Evolutionary conservation across 2,888 invertebrate genomes (phyloP), one percentile per base, ranked within the genome.

Genomic region (Himalopsyche kuldschensis): DNA sequence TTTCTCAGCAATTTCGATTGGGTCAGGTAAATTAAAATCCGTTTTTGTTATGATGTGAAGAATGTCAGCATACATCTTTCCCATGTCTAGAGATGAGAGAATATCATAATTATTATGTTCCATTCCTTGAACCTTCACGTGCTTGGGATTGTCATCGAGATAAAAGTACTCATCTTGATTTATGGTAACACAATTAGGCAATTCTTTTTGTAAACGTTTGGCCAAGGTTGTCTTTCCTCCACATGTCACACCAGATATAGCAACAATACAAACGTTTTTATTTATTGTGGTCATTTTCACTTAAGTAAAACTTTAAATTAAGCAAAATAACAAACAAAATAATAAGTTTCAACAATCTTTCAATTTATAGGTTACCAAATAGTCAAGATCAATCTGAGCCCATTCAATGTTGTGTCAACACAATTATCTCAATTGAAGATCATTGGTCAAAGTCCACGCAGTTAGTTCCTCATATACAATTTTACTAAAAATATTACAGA

Each of bases 221-320:
- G 96, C 93, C 48, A 96, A 88, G 0, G 95, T 94, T 0, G 96
- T 95, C 90, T 97, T 97, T 0, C 97, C 97, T 27, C 96, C 95
- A 88, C 96, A 96, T 0, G 97, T 97, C 1, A 95, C 95, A 0
- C 97, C 96, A 55, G 95, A 94, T 86, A 97, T 93, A 8, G 96
- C 96, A 84, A 95, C 90, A 80, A 95, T 90, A 55, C 93, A 93
- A 17, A n/a, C 30, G 3, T 82, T 27, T 10, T 30, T n/a, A 24
- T 55, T 55, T 55, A 55, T 24, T 20, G 20, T 55, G 10, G 55
- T 2, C 55, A 55, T 55, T 55, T 55, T 55, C 20, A 55, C 8
- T 55, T 2, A 2, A 55, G 8, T 24, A 20, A 55, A 55, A 55
- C 55, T 20, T 41, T 41, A 41, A 41, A 41, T 41, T 41, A 41